Conservation (phyloP, 2,797 vertebrate species). For the Labeo calbasu region DNA sequence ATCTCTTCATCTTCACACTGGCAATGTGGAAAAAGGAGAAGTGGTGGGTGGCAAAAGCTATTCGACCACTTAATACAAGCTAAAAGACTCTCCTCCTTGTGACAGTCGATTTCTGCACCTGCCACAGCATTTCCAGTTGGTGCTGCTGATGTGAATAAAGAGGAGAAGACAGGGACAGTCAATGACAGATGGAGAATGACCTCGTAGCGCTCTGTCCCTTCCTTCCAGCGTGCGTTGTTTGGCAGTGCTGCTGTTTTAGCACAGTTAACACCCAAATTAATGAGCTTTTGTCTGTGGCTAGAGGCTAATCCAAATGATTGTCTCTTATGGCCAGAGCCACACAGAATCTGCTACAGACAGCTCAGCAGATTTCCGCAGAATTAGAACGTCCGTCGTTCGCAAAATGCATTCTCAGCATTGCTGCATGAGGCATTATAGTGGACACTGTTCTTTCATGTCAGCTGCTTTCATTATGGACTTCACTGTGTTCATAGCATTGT, state of each 20-base stretch:
- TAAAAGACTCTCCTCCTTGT: conserved; percentile 24
- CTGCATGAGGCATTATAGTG: background rate
- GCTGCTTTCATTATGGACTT: background rate
- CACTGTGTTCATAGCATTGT: background rate
- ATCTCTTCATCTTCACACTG: conserved; percentile 40
- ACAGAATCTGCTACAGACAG: conserved; percentile 1
- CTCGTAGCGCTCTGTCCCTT: background rate
- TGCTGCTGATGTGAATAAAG: conserved; percentile 35
- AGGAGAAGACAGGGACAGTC: background rate
- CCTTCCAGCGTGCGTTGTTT: background rate
- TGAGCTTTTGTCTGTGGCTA: conserved; percentile 35
- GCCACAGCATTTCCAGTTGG: conserved; percentile 23
- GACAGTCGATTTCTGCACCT: conserved; percentile 37
- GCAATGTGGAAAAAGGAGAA: conserved; percentile 27
- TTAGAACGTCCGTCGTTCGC: background rate
- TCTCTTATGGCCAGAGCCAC: background rate
- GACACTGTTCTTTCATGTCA: background rate
- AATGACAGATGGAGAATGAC: conserved; percentile 37
- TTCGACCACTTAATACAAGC: conserved; percentile 32
- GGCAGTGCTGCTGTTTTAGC: conserved; percentile 24
- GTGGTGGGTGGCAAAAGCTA: conserved; percentile 33
- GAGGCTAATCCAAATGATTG: conserved; percentile 25
- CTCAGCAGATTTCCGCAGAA: conserved; percentile 1
- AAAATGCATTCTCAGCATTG: background rate
- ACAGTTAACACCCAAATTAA: conserved; percentile 14